Evolutionary conservation across 2,888 invertebrate species (phyloP).

Genomic region (Hermodice carunculata): DNA sequence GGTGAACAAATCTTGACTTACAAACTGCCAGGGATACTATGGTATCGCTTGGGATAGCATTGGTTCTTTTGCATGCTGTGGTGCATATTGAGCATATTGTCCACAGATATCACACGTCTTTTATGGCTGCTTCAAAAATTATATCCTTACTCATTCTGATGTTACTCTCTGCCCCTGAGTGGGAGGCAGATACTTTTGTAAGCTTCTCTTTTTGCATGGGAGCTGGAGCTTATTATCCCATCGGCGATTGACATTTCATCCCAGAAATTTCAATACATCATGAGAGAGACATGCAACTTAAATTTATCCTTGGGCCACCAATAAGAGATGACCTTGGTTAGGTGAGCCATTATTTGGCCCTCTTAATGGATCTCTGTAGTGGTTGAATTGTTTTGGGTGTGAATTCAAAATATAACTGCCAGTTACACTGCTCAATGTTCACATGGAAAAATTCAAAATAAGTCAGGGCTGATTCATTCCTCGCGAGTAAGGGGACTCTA

Average conservation of each 20-base stretch:
- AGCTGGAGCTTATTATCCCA: too few relatives aligned
- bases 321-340: not conserved
- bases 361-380: not conserved
- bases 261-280: too few relatives aligned
- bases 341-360: not conserved
- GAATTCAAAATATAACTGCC: not conserved
- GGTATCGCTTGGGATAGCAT: slow-evolving; percentile 1
- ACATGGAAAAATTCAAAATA: not conserved
- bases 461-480: not conserved
- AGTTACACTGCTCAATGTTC: not conserved
- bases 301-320: not conserved
- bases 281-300: too few relatives aligned
- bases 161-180: too few relatives aligned
- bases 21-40: not conserved
- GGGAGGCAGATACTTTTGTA: too few relatives aligned
- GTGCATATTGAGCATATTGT: not conserved
- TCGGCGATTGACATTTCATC: too few relatives aligned
- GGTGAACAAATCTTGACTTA: slow-evolving; percentile 1
- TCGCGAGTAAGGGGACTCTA: too few relatives aligned
- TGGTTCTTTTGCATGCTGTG: slow-evolving; percentile 4
- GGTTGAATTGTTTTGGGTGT: not conserved
- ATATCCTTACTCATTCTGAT: slow-evolving; percentile 3
- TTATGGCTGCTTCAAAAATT: not conserved
- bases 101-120: slow-evolving; percentile 7
- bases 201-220: too few relatives aligned